These are phyloP conservation scores for Timema cristinae DNA, from an alignment of 2,888 invertebrate genomes.

Conservation along the genomic window DNA sequence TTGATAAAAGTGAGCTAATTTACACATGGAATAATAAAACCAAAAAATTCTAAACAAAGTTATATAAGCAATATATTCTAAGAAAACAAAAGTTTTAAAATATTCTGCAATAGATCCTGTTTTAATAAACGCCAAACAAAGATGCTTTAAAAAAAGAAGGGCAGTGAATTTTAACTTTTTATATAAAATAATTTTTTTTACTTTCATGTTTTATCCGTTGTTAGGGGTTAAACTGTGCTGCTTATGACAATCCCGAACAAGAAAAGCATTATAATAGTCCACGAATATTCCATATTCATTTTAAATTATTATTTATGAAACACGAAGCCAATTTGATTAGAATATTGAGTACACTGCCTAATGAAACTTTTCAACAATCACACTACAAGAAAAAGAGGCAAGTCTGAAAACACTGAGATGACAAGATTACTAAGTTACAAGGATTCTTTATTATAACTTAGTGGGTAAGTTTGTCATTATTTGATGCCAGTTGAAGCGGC, in stretches of 20 bases:
- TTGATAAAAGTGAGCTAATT: not conserved
- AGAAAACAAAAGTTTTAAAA: too few relatives aligned
- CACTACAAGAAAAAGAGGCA: constrained; percentile 24
- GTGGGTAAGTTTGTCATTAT: constrained; percentile 13
- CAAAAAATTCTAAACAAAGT: not conserved
- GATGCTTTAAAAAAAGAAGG: constrained; percentile 15
- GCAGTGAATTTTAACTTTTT: constrained; percentile 23
- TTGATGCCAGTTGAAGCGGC: constrained; percentile 17
- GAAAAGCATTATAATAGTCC: constrained; percentile 23
- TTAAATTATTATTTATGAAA: not conserved
- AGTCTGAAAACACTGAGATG: constrained; percentile 24
- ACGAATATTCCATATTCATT: not conserved
- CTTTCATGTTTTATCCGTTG: too few relatives aligned
- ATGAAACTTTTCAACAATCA: constrained; percentile 18
- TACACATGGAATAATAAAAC: constrained; percentile 16
- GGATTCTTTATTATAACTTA: constrained; percentile 14
- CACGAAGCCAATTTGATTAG: constrained; percentile 15
- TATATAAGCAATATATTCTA: too few relatives aligned
- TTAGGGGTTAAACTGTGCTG: constrained; percentile 10
- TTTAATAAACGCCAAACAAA: not conserved
- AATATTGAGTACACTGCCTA: constrained; percentile 19
- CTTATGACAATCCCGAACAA: constrained; percentile 23
- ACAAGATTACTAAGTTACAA: constrained; percentile 20
- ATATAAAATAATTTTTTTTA: not conserved
- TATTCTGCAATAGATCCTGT: not conserved